Conservation (phyloP, 2,888 invertebrate genomes). For the Blomia tropicalis region DNA sequence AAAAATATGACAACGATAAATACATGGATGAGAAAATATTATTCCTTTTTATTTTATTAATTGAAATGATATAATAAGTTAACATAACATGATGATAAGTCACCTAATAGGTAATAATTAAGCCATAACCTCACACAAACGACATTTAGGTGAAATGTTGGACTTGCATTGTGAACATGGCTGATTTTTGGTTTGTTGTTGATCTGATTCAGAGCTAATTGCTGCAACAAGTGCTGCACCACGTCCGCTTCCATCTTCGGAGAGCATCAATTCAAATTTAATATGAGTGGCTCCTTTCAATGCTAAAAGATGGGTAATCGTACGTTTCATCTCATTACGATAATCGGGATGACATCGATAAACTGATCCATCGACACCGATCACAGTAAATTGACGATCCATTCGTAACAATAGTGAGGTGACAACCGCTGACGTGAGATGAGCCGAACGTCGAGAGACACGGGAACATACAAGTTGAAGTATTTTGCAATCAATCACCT, state of each 20-base stretch:
- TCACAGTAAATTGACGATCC: constrained; percentile 64
- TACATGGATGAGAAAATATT: too few relatives aligned
- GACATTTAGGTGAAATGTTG: background rate
- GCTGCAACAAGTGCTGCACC: constrained; percentile 84
- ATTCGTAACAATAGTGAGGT: constrained; percentile 80
- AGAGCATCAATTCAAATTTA: constrained; percentile 78
- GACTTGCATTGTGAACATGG: background rate
- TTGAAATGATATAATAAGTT: background rate
- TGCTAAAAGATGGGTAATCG: constrained; percentile 54
- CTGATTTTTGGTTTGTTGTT: background rate
- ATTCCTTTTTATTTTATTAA: too few relatives aligned
- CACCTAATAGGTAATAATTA: too few relatives aligned
- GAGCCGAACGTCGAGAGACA: constrained; percentile 78
- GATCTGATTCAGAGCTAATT: background rate
- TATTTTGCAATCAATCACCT: constrained; percentile 74
- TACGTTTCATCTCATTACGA: constrained; percentile 78
- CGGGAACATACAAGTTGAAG: constrained; percentile 81
- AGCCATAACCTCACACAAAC: background rate
- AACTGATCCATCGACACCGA: constrained; percentile 91
- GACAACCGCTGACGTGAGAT: constrained; percentile 65
- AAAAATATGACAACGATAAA: background rate
- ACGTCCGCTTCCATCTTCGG: constrained; percentile 89
- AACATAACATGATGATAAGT: constrained; percentile 1
- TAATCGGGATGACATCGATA: constrained; percentile 93
- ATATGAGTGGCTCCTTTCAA: constrained; percentile 46